Conservation (phyloP, 2,113 vertebrate genomes). For the Prolemur simus region DNA sequence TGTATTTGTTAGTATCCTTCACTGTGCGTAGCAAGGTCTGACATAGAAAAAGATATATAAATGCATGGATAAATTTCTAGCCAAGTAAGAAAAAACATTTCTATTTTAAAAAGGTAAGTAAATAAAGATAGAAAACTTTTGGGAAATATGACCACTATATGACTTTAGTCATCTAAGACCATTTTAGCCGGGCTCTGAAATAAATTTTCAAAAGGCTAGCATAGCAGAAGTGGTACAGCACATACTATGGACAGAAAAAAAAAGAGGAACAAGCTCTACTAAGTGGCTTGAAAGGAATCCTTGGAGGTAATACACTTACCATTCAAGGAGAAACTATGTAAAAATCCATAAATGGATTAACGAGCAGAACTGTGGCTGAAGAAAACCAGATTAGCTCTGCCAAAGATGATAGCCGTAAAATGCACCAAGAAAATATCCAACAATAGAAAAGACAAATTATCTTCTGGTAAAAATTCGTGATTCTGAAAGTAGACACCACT, state of each 20-base stretch:
- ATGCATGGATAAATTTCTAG: neutral
- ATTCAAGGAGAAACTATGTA: constrained; percentile 61
- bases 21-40: neutral
- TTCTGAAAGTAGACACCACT: constrained; percentile 59
- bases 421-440: constrained; percentile 59
- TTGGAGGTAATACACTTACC: neutral
- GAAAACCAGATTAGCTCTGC: constrained; percentile 71
- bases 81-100: neutral
- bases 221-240: neutral
- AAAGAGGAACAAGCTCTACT: neutral
- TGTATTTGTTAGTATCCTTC: neutral
- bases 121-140: neutral
- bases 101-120: neutral
- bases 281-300: constrained; percentile 19
- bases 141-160: neutral
- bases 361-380: constrained; percentile 65
- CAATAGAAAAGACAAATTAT: constrained; percentile 62
- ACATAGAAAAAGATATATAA: neutral
- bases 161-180: neutral
- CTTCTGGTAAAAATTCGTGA: constrained; percentile 59
- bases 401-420: constrained; percentile 65
- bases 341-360: constrained; percentile 69
- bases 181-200: neutral
- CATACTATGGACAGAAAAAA: neutral
- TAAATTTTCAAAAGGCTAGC: neutral